Conservation (phyloP, 2,113 vertebrate genomes). For the Cephalopholis sonnerati region DNA sequence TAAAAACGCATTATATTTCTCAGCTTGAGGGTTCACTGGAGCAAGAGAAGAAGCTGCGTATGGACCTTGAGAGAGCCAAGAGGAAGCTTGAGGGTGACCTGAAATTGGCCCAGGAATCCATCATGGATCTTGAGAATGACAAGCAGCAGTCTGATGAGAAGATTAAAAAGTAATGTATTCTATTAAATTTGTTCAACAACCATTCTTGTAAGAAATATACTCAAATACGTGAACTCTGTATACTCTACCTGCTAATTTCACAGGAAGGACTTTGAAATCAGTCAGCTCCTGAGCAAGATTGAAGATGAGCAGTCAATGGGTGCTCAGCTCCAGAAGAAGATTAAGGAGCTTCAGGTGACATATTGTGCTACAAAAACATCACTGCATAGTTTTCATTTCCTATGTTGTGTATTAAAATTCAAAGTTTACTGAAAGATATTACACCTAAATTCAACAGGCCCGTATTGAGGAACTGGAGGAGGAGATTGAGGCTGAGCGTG, state of each 20-base stretch:
- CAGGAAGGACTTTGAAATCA: conserved; percentile 77
- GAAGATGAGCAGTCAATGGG: conserved; percentile 77
- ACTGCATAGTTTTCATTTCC: neutral
- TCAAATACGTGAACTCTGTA: neutral
- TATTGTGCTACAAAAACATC: neutral
- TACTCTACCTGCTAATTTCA: neutral
- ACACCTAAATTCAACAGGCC: conserved; percentile 64
- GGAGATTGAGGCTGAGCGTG: conserved; percentile 84
- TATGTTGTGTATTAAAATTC: neutral
- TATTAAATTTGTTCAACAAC: neutral
- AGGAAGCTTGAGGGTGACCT: conserved; percentile 81
- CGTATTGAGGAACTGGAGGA: conserved; percentile 84
- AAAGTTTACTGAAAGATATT: neutral
- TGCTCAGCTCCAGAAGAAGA: conserved; percentile 77
- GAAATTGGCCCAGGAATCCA: conserved; percentile 78
- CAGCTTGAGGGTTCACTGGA: conserved; percentile 89
- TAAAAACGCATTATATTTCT: neutral
- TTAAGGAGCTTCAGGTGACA: conserved; percentile 73
- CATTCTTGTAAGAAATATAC: neutral
- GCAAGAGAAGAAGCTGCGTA: conserved; percentile 89
- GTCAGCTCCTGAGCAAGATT: conserved; percentile 73
- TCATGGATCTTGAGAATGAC: conserved; percentile 81
- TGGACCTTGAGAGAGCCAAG: conserved; percentile 88
- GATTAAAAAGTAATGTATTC: conserved; percentile 64
- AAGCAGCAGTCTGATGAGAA: conserved; percentile 77